Percentiles rank a stretch among this genome's conserved stretches.
phyloP scores from a whole-genome alignment of 2,888 invertebrate species.

The Chrysina gloriosa region DNA sequence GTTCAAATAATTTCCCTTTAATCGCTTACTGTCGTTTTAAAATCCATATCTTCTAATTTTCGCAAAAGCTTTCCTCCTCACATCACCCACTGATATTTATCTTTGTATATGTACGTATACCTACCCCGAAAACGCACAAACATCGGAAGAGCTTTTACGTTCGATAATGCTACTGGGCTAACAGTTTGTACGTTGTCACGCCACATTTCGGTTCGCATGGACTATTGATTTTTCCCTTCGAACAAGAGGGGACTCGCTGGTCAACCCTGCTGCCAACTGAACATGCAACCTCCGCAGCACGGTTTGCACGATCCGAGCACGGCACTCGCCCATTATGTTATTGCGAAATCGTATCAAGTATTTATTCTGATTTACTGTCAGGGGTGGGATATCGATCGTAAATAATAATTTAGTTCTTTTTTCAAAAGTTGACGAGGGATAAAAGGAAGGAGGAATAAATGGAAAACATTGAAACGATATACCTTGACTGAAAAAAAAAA shows the following conservation, averaged over 20 bases:
- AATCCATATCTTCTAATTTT: too few species aligned
- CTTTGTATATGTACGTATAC: too few species aligned
- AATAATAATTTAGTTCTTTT: too few species aligned
- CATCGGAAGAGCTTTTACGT: too few species aligned
- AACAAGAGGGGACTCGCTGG: background rate
- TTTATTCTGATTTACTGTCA: background rate
- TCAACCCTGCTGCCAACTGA: background rate
- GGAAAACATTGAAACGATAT: too few species aligned
- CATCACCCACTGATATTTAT: too few species aligned
- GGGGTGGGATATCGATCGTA: background rate
- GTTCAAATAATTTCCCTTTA: too few species aligned
- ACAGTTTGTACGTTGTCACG: constrained; percentile 1
- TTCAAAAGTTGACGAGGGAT: too few species aligned
- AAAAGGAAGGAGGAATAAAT: background rate
- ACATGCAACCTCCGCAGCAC: background rate
- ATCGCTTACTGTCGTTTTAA: too few species aligned
- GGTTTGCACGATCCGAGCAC: background rate
- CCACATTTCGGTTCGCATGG: background rate
- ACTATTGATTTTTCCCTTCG: constrained; percentile 16
- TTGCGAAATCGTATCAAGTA: background rate
- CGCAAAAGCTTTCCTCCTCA: too few species aligned
- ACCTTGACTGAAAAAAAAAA: too few species aligned
- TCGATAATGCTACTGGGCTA: background rate
- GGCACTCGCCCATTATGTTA: background rate
- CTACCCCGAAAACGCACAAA: too few species aligned